Base-by-base conservation (phyloP, 2,888 invertebrate genomes). In the Rhabditophanes sp. region DNA sequence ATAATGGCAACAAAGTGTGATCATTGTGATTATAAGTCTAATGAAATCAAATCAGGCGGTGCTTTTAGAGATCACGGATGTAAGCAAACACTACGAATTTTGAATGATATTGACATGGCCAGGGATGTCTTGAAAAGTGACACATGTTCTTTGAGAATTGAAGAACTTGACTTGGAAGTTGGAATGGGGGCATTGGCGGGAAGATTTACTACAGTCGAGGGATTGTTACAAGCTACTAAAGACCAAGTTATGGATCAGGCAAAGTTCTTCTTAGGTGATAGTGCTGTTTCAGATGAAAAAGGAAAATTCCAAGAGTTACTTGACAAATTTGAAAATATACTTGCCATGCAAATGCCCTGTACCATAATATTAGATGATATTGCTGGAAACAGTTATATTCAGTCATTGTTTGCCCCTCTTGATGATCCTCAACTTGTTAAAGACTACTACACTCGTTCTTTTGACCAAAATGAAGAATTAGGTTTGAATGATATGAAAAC, bases 1-100 rank as follows among this genome's bases (percentile, higher is more conserved):
- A 84, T 99, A 39, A 96, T 96, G 93, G 85, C 90, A 1, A 87
- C 87, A 0, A 73, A 70, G 0, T 99, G 96, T 66, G 87, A 88
- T 11, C 65, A 65, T 0, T 96, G 96, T 67, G 93, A 93, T 0
- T 75, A 77, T 58, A 76, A 80, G 51, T 85, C 88, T 2, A 93
- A 84, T 65, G 96, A 96, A 72, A 87, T 96, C 12, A 46, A 51
- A 30, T 32, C 43, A 20, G 61, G 59, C 6, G 56, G 58, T 14
- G 47, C 54, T 1, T 52, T 53, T 18, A 37, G 43, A 12, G 52
- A 53, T 14, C 43, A 52, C 4, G 61, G 61, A 15, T 56, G 56
- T 36, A 37, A 35, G 14, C 21, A 3, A 15, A 26, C 6, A 4
- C 25, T 22, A 24, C 4, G 7, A 8, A 14, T 42, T 17, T 33